Conservation (phyloP, 1,140 invertebrate genomes). For the Trachelipus rathkii region DNA sequence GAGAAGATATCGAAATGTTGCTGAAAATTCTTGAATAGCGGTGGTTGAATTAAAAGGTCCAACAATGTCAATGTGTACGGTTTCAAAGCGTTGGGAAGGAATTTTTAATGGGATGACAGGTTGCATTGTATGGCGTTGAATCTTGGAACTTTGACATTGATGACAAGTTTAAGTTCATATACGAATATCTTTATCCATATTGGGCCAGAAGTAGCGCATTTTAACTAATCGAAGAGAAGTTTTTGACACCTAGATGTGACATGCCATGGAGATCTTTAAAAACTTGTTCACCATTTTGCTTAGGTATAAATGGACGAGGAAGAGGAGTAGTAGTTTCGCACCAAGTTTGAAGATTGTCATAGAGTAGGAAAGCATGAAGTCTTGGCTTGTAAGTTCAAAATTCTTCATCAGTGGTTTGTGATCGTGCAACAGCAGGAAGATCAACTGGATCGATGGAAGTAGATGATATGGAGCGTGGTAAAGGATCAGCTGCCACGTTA, state of each 20-base stretch:
- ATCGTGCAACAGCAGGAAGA: no score
- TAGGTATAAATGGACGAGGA: neutral
- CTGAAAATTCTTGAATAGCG: no score
- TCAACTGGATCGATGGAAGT: no score
- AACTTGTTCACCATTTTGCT: neutral
- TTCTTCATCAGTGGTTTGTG: no score
- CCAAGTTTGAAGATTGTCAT: neutral
- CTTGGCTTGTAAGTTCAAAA: no score
- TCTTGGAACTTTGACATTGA: neutral
- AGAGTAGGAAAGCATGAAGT: no score
- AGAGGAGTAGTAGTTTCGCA: neutral
- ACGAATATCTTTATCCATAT: constrained; percentile 17
- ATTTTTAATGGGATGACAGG: neutral
- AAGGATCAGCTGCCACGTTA: no score
- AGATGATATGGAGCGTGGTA: no score
- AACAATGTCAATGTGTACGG: neutral
- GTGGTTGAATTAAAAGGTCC: no score
- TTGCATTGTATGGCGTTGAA: neutral
- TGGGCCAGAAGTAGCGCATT: constrained; percentile 1
- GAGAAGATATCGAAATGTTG: no score
- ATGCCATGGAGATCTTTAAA: no score
- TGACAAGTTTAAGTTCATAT: neutral
- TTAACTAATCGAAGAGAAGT: neutral
- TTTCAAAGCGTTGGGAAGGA: neutral
- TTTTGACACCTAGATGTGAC: neutral